These are phyloP conservation scores for Psammodynastes pulverulentus DNA, from an alignment of 2,113 vertebrate genomes.

Conservation along the genomic window DNA sequence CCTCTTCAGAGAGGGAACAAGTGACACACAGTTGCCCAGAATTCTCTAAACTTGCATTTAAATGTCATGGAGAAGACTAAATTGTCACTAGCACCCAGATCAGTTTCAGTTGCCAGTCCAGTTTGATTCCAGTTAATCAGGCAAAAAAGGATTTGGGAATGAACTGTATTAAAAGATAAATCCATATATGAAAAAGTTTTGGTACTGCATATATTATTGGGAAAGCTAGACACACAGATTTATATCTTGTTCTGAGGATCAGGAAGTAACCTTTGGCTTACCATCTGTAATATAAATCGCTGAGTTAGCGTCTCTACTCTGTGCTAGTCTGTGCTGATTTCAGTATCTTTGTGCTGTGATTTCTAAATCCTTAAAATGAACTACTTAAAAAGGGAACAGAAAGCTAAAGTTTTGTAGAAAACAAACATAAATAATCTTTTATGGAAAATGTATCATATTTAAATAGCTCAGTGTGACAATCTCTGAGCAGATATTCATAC, in stretches of 20 bases:
- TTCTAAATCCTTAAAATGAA: slow-evolving; percentile 5
- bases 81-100: background rate
- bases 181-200: background rate
- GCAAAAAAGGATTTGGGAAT: background rate
- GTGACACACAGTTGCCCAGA: too few relatives aligned
- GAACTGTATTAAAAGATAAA: background rate
- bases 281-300: slow-evolving; percentile 7
- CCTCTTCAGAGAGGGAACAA: background rate
- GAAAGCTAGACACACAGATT: background rate
- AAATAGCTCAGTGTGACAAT: background rate
- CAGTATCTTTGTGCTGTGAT: slow-evolving; percentile 1
- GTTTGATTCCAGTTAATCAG: background rate
- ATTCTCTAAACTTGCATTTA: background rate
- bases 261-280: slow-evolving; percentile 30
- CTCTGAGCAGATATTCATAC: background rate
- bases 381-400: slow-evolving; percentile 64
- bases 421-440: slow-evolving; percentile 36
- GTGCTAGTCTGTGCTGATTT: slow-evolving; percentile 43
- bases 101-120: background rate
- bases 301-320: slow-evolving; percentile 47
- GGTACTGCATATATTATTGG: background rate
- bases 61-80: background rate
- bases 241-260: background rate
- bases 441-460: background rate
- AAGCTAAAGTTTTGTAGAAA: slow-evolving; percentile 54